Base-by-base conservation (phyloP, 1,140 invertebrate species). In the Panagrolaimus sp. region DNA sequence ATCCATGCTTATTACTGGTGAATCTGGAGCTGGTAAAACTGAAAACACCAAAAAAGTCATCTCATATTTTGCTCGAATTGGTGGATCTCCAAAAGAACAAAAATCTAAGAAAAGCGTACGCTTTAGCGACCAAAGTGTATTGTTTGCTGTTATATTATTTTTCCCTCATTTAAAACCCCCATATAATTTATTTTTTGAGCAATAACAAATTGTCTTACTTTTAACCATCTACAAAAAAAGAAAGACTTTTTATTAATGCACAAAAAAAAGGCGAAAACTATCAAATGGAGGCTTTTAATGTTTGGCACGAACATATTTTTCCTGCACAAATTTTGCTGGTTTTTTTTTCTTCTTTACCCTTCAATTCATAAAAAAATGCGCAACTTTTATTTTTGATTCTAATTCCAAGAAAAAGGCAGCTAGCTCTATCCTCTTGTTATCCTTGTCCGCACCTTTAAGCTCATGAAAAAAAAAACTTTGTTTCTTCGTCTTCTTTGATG, bases 1-100 rank as follows among this genome's bases (percentile, higher is more conserved):
- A 88, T 95, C 92, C 88, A 94, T 95, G 92, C 90, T 95, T 89
- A 95, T 95, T 88, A 95, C 93, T 70, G 87, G 88, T 71, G 87
- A 88, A 78, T 88, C 87, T 69, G 87, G 87, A 69, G 88, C 87
- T 61, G 87, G 87, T 69, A 88, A 88, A 81, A 88, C 88, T 70
- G 88, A 88, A 78, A 88, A 88, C 82, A 88, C 88, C 38, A 88
- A 88, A 81, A 89, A 89, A 78, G 88, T 89, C 63, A 89, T 88
- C 82, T 84, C 86, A 65, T 88, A 89, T 77, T 88, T 89, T 77
- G 88, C 87, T 51, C 84, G 84, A 65, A 86, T 89, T 63, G 88
- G 87, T 67, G 85, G 87, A 16, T 67, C 70, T 45, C 53, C 27
- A 46, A 20, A 69, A 71, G 23, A 42, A 38, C 11, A 38, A 14